phyloP scores from a whole-genome alignment of 2,797 vertebrate genomes.

The Myioborus miniatus region DNA sequence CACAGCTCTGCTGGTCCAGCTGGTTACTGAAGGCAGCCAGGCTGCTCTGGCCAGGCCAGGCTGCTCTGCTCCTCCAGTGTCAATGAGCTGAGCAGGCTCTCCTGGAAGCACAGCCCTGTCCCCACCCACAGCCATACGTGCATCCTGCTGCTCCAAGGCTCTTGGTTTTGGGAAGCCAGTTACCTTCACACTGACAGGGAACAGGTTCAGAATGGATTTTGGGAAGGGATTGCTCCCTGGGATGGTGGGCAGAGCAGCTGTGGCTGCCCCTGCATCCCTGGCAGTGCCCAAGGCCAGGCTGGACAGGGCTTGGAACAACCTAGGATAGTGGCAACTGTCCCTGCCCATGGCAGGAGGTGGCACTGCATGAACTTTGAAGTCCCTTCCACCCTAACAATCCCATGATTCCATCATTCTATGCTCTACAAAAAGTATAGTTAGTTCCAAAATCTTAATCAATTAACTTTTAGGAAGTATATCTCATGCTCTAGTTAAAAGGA shows the following conservation, averaged over 20 bases:
- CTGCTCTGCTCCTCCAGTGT: neutral
- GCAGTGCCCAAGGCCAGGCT: neutral
- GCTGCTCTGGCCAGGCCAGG: neutral
- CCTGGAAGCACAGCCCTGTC: neutral
- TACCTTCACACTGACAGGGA: neutral
- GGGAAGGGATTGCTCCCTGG: accelerated
- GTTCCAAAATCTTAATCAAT: neutral
- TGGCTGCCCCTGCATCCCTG: neutral
- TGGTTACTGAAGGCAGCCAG: neutral
- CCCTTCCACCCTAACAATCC: neutral
- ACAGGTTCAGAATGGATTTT: accelerated
- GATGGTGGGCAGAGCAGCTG: neutral
- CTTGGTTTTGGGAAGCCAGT: neutral
- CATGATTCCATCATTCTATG: neutral
- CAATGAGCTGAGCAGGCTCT: neutral
- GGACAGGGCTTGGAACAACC: accelerated
- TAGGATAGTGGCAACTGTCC: accelerated
- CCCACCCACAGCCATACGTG: neutral
- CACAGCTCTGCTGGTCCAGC: neutral
- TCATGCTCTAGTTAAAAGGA: neutral
- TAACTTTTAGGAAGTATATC: neutral
- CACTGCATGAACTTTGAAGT: accelerated
- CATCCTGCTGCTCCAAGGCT: neutral
- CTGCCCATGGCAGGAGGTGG: accelerated
- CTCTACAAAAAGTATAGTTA: neutral